Percentiles rank a stretch among this genome's conserved stretches.
phyloP scores from a whole-genome alignment of 2,797 vertebrate genomes.

The Sebastes jordani region DNA sequence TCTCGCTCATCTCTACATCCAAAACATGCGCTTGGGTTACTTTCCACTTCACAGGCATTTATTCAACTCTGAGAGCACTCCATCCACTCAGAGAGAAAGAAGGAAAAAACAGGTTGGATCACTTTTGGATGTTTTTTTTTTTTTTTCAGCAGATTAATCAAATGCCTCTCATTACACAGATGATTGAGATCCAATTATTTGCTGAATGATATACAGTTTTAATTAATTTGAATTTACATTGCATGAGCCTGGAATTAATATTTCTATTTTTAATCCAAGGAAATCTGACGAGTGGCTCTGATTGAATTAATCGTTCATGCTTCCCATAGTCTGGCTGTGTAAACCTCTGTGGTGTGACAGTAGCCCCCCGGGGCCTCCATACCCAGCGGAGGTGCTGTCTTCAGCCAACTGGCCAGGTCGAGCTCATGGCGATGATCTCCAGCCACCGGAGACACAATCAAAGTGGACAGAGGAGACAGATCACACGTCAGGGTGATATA shows the following conservation, averaged over 20 bases:
- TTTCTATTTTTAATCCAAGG: conserved; percentile 61
- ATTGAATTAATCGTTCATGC: conserved; percentile 58
- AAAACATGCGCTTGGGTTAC: conserved; percentile 38
- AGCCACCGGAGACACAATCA: conserved; percentile 62
- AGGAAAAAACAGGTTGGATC: conserved; percentile 27
- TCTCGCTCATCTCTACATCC: conserved; percentile 31
- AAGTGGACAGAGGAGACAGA: conserved; percentile 56
- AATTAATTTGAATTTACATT: conserved; percentile 73
- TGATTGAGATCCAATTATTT: conserved; percentile 79
- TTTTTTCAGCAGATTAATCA: conserved; percentile 64
- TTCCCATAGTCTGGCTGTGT: conserved; percentile 12
- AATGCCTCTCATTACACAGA: conserved; percentile 77
- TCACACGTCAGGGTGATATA: conserved; percentile 63
- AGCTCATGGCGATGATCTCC: conserved; percentile 27
- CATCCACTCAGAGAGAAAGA: not conserved
- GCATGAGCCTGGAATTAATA: conserved; percentile 61
- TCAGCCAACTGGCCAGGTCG: conserved; percentile 36
- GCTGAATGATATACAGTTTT: conserved; percentile 68
- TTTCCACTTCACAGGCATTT: conserved; percentile 26
- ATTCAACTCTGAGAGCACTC: conserved; percentile 22
- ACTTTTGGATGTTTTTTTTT: conserved; percentile 21
- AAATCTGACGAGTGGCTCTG: conserved; percentile 46
- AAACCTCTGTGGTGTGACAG: not conserved
- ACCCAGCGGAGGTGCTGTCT: conserved; percentile 37
- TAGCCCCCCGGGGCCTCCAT: conserved; percentile 1